These are phyloP conservation scores for Chromis chromis DNA, from an alignment of 2,797 vertebrate species.

Conservation along the genomic window DNA sequence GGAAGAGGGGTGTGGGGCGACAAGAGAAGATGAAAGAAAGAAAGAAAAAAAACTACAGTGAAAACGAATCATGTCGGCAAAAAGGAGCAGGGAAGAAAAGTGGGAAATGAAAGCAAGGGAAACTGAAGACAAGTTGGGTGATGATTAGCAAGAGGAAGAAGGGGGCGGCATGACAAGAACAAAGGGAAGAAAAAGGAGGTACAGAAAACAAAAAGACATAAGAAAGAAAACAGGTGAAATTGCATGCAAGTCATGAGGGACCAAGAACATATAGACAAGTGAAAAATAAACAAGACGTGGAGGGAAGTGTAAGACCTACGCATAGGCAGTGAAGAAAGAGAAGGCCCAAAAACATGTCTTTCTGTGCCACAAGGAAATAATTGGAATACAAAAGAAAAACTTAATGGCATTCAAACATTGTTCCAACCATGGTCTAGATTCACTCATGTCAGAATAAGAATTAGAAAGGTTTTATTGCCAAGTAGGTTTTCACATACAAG, in stretches of 20 bases:
- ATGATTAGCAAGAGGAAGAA: slow-evolving; percentile 24
- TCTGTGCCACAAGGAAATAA: too few species aligned
- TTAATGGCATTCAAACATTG: too few species aligned
- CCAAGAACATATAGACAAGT: slow-evolving; percentile 7
- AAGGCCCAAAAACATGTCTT: not conserved
- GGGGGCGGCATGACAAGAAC: not conserved
- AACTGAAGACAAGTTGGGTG: slow-evolving; percentile 34
- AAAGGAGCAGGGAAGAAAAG: slow-evolving; percentile 29
- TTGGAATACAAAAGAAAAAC: too few species aligned
- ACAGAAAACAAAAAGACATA: slow-evolving; percentile 24
- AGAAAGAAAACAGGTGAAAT: not conserved
- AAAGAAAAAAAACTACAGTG: slow-evolving; percentile 31
- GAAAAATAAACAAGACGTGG: slow-evolving; percentile 13
- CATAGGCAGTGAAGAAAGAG: not conserved
- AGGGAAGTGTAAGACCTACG: not conserved
- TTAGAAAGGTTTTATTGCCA: too few species aligned
- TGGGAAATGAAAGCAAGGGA: slow-evolving; percentile 20
- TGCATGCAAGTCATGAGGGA: not conserved
- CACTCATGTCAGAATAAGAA: not conserved
- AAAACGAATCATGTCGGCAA: slow-evolving; percentile 43
- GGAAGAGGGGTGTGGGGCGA: not conserved
- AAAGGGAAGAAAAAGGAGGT: slow-evolving; percentile 2
- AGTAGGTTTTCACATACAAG: too few species aligned
- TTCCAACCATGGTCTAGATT: not conserved
- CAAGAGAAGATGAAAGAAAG: slow-evolving; percentile 51